These are phyloP conservation scores for Atractosteus spatula DNA, from an alignment of 2,113 vertebrate genomes.

Conservation along the genomic window DNA sequence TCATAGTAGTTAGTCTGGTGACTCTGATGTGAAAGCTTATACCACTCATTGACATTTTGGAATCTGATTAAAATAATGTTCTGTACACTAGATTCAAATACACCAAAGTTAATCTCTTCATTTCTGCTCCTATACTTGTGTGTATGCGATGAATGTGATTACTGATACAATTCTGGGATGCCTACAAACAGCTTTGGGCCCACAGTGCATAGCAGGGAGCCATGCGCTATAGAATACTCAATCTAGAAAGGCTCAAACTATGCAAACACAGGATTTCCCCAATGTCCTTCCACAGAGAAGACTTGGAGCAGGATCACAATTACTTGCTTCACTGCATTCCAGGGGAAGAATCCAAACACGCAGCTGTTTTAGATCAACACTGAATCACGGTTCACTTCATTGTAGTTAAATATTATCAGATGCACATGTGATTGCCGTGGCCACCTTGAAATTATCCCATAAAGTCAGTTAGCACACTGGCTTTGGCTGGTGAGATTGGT, in stretches of 20 bases:
- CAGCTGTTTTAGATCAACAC: conserved; percentile 68
- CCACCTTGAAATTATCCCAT: conserved; percentile 45
- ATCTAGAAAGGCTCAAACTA: conserved; percentile 37
- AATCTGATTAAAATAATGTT: too few species aligned
- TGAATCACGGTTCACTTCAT: conserved; percentile 66
- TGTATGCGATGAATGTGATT: too few species aligned
- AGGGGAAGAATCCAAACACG: conserved; percentile 49
- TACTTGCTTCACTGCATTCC: conserved; percentile 56
- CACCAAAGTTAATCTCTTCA: too few species aligned
- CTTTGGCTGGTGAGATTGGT: conserved; percentile 35
- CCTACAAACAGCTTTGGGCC: conserved; percentile 27
- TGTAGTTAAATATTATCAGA: conserved; percentile 62
- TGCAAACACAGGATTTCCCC: conserved; percentile 29
- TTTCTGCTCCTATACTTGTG: too few species aligned
- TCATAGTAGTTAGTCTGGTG: too few species aligned
- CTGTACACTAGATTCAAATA: too few species aligned
- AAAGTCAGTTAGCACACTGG: conserved; percentile 29
- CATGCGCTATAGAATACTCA: conserved; percentile 25
- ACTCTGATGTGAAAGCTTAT: too few species aligned
- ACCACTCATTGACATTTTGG: too few species aligned
- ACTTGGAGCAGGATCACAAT: conserved; percentile 49
- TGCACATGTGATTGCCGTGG: conserved; percentile 45
- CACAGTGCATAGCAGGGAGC: conserved; percentile 23
- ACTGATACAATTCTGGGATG: too few species aligned
- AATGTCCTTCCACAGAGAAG: conserved; percentile 39